Evolutionary conservation across 1,140 invertebrate genomes (phyloP).

Genomic region (Euborellia annulipes): DNA sequence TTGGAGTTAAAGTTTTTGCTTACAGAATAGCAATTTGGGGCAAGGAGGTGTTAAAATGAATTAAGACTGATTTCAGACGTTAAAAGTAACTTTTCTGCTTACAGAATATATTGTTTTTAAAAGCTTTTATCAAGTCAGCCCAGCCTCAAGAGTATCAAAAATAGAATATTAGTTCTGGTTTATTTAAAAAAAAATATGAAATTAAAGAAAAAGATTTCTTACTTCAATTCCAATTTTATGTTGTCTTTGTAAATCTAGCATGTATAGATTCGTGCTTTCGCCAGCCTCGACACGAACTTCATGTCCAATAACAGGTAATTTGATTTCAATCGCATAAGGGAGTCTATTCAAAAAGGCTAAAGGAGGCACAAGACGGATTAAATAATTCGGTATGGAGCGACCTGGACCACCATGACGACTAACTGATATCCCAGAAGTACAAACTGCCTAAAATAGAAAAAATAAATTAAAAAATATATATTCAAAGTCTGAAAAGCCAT

Average conservation of each 20-base stretch:
- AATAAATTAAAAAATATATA: slow-evolving; percentile 2
- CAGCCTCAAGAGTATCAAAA: too few species aligned
- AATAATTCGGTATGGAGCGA: slow-evolving; percentile 49
- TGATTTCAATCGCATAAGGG: slow-evolving; percentile 47
- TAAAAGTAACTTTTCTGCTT: too few species aligned
- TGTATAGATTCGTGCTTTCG: slow-evolving; percentile 49
- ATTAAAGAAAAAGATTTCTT: slow-evolving; percentile 13
- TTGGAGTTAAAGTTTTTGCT: too few species aligned
- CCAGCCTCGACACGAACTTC: slow-evolving; percentile 50
- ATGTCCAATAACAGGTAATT: slow-evolving; percentile 32
- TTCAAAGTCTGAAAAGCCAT: background rate
- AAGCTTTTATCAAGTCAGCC: too few species aligned
- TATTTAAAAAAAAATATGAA: background rate
- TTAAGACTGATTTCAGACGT: too few species aligned
- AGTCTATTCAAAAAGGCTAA: slow-evolving; percentile 59
- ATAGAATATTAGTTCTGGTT: too few species aligned
- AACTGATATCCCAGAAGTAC: too few species aligned
- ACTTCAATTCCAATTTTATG: slow-evolving; percentile 46
- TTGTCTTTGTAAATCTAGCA: slow-evolving; percentile 38
- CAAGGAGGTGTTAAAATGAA: too few species aligned
- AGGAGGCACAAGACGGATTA: slow-evolving; percentile 52
- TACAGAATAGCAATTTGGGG: too few species aligned
- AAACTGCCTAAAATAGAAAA: slow-evolving; percentile 11
- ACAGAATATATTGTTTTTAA: too few species aligned
- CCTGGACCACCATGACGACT: slow-evolving; percentile 15